Evolutionary conservation across 2,888 invertebrate genomes (phyloP).

Genomic region (Aproaerema taeniolella): DNA sequence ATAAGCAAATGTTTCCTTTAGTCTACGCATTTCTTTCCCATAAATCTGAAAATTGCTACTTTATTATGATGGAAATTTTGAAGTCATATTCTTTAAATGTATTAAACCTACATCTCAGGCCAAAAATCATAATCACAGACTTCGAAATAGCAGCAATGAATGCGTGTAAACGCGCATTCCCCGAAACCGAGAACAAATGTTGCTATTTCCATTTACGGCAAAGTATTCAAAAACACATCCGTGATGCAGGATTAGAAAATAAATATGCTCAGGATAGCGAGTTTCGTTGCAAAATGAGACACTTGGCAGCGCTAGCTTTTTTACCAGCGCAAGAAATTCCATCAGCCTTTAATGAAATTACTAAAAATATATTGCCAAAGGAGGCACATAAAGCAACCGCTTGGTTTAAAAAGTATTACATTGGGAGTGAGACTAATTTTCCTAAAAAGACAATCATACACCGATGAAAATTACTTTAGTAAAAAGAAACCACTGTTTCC

Average conservation of each 20-base stretch:
- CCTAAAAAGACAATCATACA: no score
- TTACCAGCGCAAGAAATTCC: not conserved
- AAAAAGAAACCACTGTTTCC: no score
- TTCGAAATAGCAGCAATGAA: conserved; percentile 12
- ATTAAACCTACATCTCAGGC: not conserved
- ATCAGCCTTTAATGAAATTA: not conserved
- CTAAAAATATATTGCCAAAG: conserved; percentile 4
- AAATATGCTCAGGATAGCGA: conserved; percentile 2
- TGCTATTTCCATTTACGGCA: conserved; percentile 12
- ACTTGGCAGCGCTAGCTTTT: conserved; percentile 2
- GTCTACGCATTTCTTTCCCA: not conserved
- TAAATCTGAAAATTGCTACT: no score
- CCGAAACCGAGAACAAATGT: conserved; percentile 7
- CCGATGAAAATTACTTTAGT: no score
- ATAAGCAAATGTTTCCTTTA: not conserved
- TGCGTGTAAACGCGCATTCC: conserved; percentile 6
- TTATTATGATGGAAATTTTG: conserved; percentile 1
- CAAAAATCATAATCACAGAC: conserved; percentile 7
- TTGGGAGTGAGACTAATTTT: no score
- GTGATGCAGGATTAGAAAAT: conserved; percentile 1
- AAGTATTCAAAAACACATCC: conserved; percentile 8
- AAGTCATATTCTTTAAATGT: not conserved
- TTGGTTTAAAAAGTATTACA: not conserved
- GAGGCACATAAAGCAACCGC: not conserved
- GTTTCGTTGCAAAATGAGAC: conserved; percentile 8